A percentile compares a stretch with the other conserved stretches of the same genome.
Conservation (phyloP, 2,888 invertebrate genomes). For the Carterocephalus palaemon region DNA sequence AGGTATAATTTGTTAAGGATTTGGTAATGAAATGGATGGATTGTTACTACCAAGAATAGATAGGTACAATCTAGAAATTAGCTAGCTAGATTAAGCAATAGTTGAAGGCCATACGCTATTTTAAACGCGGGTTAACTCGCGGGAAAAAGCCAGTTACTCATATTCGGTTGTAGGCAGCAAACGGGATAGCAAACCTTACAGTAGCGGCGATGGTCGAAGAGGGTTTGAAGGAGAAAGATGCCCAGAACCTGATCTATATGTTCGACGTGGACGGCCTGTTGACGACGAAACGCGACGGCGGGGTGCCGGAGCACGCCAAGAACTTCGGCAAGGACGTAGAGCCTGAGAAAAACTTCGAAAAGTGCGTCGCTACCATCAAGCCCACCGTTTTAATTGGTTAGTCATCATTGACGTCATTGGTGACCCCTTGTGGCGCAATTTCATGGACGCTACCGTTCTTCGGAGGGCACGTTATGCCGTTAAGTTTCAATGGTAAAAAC, state of each 20-base stretch:
- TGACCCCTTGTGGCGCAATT: too few species aligned
- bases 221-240: constrained; percentile 78
- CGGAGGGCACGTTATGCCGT: too few species aligned
- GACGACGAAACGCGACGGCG: constrained; percentile 78
- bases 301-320: constrained; percentile 81
- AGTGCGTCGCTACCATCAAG: constrained; percentile 86
- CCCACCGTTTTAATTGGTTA: constrained; percentile 90
- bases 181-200: constrained; percentile 92
- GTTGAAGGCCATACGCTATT: neutral
- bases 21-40: neutral
- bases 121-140: neutral
- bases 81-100: constrained; percentile 2
- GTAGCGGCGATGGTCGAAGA: constrained; percentile 89
- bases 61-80: neutral
- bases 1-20: too few species aligned
- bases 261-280: constrained; percentile 93
- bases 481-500: too few species aligned
- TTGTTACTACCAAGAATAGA: too few species aligned
- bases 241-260: constrained; percentile 90
- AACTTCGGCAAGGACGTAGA: constrained; percentile 85
- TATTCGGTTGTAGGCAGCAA: constrained; percentile 81
- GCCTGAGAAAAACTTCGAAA: constrained; percentile 84
- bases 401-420: too few species aligned
- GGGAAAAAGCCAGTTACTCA: neutral
- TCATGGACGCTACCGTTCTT: too few species aligned